Evolutionary conservation across 2,888 invertebrate species (phyloP).

Genomic region (Dorcus hopei): DNA sequence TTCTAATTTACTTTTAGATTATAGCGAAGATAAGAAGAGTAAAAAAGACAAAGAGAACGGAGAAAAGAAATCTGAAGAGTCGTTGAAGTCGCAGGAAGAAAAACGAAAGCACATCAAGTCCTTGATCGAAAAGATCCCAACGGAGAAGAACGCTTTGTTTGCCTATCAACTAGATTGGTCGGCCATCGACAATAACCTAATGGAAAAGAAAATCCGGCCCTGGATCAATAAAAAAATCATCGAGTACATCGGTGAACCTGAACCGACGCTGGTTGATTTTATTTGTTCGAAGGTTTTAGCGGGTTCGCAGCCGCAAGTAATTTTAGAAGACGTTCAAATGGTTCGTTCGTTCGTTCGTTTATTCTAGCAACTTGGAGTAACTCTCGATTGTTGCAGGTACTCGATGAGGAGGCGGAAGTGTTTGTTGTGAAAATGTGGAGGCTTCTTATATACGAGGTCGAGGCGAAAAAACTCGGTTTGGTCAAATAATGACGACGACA

Average conservation of each 20-base stretch:
- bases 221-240: slow-evolving; percentile 99
- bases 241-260: slow-evolving; percentile 99
- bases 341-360: slow-evolving; percentile 54
- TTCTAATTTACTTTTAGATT: slow-evolving; percentile 49
- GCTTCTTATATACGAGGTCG: slow-evolving; percentile 97
- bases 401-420: slow-evolving; percentile 99
- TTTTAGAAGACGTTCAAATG: slow-evolving; percentile 98
- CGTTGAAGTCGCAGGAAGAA: slow-evolving; percentile 79
- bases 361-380: not conserved
- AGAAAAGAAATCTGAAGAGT: slow-evolving; percentile 55
- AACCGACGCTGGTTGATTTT: slow-evolving; percentile 97
- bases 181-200: slow-evolving; percentile 69
- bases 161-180: slow-evolving; percentile 90
- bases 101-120: slow-evolving; percentile 95
- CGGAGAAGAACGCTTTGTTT: slow-evolving; percentile 94
- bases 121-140: slow-evolving; percentile 97
- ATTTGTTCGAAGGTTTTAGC: slow-evolving; percentile 97
- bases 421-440: slow-evolving; percentile 99
- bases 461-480: slow-evolving; percentile 94
- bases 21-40: slow-evolving; percentile 59
- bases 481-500: slow-evolving; percentile 57
- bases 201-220: slow-evolving; percentile 96
- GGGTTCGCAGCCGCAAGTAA: slow-evolving; percentile 88
- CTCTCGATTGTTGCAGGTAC: slow-evolving; percentile 64
- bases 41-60: slow-evolving; percentile 49